Percentiles rank a stretch among this genome's conserved stretches.
phyloP scores from a whole-genome alignment of 1,140 invertebrate genomes.

The Tetramorium alpestre region DNA sequence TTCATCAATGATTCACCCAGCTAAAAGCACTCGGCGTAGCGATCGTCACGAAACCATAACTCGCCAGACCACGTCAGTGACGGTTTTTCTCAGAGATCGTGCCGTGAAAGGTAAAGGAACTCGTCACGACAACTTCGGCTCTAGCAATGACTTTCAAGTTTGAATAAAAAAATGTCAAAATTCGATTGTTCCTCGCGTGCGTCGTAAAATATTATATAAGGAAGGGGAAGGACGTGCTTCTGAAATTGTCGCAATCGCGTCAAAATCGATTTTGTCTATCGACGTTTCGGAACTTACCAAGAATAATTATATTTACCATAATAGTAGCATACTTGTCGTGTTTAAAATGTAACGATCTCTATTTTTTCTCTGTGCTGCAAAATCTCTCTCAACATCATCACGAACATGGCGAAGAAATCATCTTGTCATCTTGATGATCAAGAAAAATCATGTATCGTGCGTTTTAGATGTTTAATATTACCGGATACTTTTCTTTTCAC shows the following conservation, averaged over 20 bases:
- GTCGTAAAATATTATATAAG: background rate
- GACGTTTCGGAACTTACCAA: background rate
- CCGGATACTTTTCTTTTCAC: background rate
- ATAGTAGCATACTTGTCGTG: background rate
- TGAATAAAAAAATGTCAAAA: background rate
- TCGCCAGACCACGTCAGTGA: conserved; percentile 49
- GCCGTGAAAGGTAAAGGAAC: conserved; percentile 64
- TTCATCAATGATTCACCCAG: conserved; percentile 84
- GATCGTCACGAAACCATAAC: conserved; percentile 80
- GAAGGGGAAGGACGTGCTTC: background rate
- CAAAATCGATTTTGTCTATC: background rate
- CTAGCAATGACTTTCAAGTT: conserved; percentile 19
- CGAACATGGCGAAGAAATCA: too few relatives aligned
- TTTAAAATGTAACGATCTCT: background rate
- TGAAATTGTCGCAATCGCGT: background rate
- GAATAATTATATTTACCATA: background rate
- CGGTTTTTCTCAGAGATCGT: conserved; percentile 61
- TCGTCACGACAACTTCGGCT: conserved; percentile 58
- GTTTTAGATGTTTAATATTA: background rate
- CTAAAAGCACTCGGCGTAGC: conserved; percentile 77
- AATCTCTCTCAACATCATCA: too few relatives aligned
- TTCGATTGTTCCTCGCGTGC: conserved; percentile 1
- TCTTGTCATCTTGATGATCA: too few relatives aligned
- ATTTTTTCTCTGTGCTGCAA: background rate
- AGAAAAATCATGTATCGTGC: background rate